Conservation (phyloP, 2,113 vertebrate genomes). For the Pituophis catenifer region DNA sequence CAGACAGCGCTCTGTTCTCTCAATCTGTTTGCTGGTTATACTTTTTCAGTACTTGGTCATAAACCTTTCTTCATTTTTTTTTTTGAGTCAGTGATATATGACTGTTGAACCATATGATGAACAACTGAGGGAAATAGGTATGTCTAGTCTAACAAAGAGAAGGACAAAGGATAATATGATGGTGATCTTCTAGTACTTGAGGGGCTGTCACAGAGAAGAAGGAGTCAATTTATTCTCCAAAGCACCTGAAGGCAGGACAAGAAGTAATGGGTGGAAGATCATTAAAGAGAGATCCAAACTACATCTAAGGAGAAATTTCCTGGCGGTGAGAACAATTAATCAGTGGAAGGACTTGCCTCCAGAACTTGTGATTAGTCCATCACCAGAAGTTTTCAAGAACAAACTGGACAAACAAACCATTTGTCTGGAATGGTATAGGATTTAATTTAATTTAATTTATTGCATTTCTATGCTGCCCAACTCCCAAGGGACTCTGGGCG, state of each 20-base stretch:
- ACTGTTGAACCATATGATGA: background rate
- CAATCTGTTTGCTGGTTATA: background rate
- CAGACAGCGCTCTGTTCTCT: too few relatives aligned
- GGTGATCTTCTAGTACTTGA: background rate
- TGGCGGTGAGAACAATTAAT: too few relatives aligned
- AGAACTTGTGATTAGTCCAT: too few relatives aligned
- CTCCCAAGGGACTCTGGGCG: too few relatives aligned
- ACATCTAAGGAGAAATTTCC: too few relatives aligned
- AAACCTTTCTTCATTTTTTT: background rate
- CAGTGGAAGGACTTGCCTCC: too few relatives aligned
- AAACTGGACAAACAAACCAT: too few relatives aligned
- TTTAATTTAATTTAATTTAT: too few relatives aligned
- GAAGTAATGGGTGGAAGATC: background rate
- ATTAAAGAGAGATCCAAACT: background rate
- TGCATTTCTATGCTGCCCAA: too few relatives aligned
- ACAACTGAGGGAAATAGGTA: background rate
- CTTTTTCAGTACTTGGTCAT: slow-evolving; percentile 20
- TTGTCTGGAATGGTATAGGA: too few relatives aligned
- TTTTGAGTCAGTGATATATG: slow-evolving; percentile 21
- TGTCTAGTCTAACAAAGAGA: background rate
- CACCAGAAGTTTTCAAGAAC: too few relatives aligned
- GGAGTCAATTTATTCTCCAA: background rate
- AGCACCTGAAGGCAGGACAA: background rate
- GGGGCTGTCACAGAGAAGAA: background rate
- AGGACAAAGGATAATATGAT: background rate